Conservation (phyloP, 2,113 vertebrate species). For the Herpetotheres cachinnans region DNA sequence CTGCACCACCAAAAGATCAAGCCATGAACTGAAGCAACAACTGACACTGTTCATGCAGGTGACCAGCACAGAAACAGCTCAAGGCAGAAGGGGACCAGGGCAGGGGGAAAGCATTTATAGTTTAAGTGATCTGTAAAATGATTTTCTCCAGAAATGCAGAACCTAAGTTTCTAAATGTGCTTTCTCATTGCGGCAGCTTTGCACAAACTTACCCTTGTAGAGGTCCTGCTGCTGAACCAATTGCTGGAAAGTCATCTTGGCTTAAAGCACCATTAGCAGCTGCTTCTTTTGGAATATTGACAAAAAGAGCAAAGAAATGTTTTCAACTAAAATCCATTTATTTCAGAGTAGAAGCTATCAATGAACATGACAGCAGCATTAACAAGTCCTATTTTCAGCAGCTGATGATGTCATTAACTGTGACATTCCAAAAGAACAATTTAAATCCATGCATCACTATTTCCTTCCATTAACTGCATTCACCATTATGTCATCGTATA, state of each 20-base stretch:
- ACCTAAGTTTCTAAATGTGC: not conserved
- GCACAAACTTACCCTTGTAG: slow-evolving; percentile 65
- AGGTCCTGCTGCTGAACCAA: slow-evolving; percentile 60
- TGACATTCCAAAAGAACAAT: not conserved
- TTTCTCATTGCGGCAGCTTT: not conserved
- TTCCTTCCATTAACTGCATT: not conserved
- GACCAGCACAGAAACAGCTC: not conserved
- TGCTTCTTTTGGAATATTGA: slow-evolving; percentile 67
- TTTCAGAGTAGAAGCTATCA: not conserved
- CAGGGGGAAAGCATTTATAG: not conserved
- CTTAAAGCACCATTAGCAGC: slow-evolving; percentile 67
- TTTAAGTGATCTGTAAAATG: not conserved
- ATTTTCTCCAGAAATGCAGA: not conserved
- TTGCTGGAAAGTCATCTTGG: slow-evolving; percentile 80
- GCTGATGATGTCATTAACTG: not conserved
- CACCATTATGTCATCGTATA: not conserved
- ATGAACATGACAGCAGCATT: not conserved
- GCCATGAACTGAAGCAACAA: not conserved
- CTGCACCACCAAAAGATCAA: not conserved
- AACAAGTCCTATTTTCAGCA: not conserved
- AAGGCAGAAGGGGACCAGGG: not conserved
- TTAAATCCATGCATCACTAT: not conserved
- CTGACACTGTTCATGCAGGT: accelerated
- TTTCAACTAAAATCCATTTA: not conserved
- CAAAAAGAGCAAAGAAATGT: slow-evolving; percentile 14